Base-by-base conservation (phyloP, 2,797 vertebrate genomes). In the Rhinophrynus dorsalis region DNA sequence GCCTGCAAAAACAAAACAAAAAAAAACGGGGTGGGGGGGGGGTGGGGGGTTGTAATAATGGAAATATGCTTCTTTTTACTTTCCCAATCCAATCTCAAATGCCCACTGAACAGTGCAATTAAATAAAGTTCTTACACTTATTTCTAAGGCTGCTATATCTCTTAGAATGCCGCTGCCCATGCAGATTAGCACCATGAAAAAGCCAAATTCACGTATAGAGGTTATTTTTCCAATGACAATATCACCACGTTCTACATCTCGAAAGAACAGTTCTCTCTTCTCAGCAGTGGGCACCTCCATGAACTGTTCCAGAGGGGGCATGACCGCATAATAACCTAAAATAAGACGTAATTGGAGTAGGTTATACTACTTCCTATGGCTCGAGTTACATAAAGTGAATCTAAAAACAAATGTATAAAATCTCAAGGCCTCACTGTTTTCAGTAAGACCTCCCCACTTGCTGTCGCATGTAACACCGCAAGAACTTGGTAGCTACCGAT, bases 161-260 rank as follows among this genome's bases (percentile, higher is more conserved):
- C 97, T 91, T 68, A 90, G 77, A 61, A 91, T 69, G 44, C 93
- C 95, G 57, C 94, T 95, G 47, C 91, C 93, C 66, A 92, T 87
- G 73, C 94, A 95, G 44, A 98, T 89, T 67, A 99, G 83, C 50
- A 92, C 96, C 80, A 98, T 90, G 76, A 99, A 99, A 85, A 99
- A 97, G 45, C 96, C 97, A 12, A 98, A 99, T 73, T 98, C 97
- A 24, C 96, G 84, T 33, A 99, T 92, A 24, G 96, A 97, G 26
- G 90, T 94, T 64, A 99, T 95, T 77, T 88, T 89, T 54, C 96
- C 96, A 10, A 99, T 93, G 44, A 98, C 90, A 0, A 94, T 81
- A 76, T 99, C 95, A 0, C 96, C 96, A 37, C 84, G 92, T 33
- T 99, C 96, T 13, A 98, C 76, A 68, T 99, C 97, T 11, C 91